Evolutionary conservation across 2,113 vertebrate species (phyloP), one percentile per base, ranked within the genome.

Genomic region (Nestor notabilis): DNA sequence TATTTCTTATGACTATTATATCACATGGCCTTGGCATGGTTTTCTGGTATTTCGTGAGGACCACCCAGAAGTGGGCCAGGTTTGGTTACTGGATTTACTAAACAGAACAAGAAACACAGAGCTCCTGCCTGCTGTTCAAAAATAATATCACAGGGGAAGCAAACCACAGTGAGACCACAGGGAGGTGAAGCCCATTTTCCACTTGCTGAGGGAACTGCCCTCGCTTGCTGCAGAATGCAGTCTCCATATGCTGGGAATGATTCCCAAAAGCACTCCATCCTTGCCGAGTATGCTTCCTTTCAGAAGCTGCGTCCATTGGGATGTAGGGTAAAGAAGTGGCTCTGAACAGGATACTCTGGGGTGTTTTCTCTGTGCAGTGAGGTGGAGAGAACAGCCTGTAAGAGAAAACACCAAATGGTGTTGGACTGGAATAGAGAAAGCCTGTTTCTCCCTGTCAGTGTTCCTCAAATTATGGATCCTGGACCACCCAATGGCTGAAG

Each of bases 111-210:
- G 91, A 70, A 86, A 84, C 80, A 71, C 70, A 60, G 75, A 87
- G 84, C 87, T 95, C 89, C 95, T 93, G 92, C 90, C 85, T 70
- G 80, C 94, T 87, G 44, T 95, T 98, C 95, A 97, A 97, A 97
- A 97, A 97, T 97, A 97, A 98, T 96, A 97, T 95, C 76, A 64
- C 97, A 93, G 95, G 87, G 92, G 95, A 96, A 98, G 97, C 90
- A 96, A 98, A 97, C 97, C 95, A 89, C 96, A 97, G 94, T n/a
- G 91, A 96, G 94, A 97, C 96, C 96, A 75, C 97, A 97, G 95
- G 87, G 96, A 97, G 84, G 50, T 94, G 92, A 97, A 97, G 97
- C 95, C 95, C 96, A 97, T 96, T 96, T 97, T 96, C 97, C 97
- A 97, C 91, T 97, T 87, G 87, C 79, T 69, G 83, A 87, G 91